These are phyloP conservation scores for Tympanuchus pallidicinctus DNA, from an alignment of 2,113 vertebrate genomes.

Conservation along the genomic window DNA sequence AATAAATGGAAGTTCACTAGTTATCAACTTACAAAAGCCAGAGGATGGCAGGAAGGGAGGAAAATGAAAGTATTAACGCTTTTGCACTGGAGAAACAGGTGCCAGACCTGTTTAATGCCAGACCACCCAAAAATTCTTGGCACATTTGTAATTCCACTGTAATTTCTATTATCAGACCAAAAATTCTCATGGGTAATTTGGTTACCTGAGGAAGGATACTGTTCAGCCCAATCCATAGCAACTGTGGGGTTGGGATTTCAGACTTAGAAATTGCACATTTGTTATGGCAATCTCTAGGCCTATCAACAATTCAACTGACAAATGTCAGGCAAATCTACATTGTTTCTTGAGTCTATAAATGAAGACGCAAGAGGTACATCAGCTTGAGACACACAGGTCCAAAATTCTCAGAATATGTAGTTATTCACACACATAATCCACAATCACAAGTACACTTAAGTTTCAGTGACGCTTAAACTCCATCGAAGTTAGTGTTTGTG, in stretches of 20 bases:
- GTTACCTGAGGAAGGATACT: constrained; percentile 12
- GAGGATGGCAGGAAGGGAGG: not conserved
- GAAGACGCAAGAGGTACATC: not conserved
- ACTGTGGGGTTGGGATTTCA: not conserved
- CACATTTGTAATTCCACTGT: not conserved
- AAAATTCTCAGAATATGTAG: not conserved
- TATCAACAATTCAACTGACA: not conserved
- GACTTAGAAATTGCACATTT: not conserved
- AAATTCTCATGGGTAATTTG: not conserved
- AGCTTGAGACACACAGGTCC: not conserved
- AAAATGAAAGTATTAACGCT: not conserved
- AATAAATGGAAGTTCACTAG: constrained; percentile 1
- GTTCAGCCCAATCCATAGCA: constrained; percentile 2
- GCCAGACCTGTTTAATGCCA: not conserved
- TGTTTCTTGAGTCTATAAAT: constrained; percentile 3
- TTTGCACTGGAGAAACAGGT: not conserved
- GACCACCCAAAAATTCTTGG: constrained; percentile 14
- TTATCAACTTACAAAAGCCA: constrained; percentile 6
- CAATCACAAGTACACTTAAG: not conserved
- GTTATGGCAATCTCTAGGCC: not conserved
- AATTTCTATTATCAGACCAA: not conserved
- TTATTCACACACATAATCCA: not conserved
- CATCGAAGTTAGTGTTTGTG: not conserved
- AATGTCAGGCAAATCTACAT: constrained; percentile 16
- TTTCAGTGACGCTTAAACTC: not conserved